Percentiles rank a stretch among this genome's conserved stretches.
Conservation (phyloP, 2,113 vertebrate genomes). For the Capricornis sumatraensis region DNA sequence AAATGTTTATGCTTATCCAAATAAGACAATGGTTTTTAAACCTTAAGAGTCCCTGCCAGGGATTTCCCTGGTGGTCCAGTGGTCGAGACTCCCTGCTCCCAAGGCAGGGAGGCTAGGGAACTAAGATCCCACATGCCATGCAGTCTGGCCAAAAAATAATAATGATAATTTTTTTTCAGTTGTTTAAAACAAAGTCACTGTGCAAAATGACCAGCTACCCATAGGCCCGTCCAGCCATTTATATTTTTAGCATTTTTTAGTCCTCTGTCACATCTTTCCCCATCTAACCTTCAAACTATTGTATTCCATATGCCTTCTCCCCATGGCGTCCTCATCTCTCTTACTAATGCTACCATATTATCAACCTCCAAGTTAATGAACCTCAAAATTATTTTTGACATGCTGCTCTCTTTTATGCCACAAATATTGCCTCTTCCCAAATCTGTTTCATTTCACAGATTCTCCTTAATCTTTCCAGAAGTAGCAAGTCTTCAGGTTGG, state of each 20-base stretch:
- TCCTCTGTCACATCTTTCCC: neutral
- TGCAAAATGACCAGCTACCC: neutral
- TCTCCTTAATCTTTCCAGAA: neutral
- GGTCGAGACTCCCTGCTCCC: neutral
- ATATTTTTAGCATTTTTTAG: neutral
- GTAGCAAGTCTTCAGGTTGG: neutral
- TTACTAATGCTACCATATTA: neutral
- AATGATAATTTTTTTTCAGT: neutral
- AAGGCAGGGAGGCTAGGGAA: neutral
- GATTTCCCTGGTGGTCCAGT: neutral
- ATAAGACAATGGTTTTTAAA: neutral
- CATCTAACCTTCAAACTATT: neutral
- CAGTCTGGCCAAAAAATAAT: neutral
- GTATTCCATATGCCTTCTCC: neutral
- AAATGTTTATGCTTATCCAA: neutral
- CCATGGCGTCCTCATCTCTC: neutral
- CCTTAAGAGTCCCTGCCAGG: neutral
- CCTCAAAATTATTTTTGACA: neutral
- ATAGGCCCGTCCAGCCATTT: neutral
- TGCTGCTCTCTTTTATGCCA: neutral
- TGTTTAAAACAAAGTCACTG: neutral
- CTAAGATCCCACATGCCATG: neutral
- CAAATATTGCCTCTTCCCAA: neutral
- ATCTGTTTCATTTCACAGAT: neutral
- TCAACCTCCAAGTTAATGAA: neutral